Evolutionary conservation across 1,140 invertebrate species (phyloP).

Genomic region (Formica selysi): DNA sequence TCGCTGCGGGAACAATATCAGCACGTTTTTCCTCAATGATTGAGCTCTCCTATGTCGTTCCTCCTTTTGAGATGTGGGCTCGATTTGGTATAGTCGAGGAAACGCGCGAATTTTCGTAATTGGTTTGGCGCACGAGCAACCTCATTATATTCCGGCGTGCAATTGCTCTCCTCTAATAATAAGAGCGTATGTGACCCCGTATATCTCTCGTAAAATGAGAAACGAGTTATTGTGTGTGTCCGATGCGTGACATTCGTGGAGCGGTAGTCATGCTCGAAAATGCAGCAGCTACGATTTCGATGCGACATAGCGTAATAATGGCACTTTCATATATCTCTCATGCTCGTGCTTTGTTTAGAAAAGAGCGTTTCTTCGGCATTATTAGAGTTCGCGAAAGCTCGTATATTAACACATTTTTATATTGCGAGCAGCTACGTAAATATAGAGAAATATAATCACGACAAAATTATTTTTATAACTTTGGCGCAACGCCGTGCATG

Average conservation of each 20-base stretch:
- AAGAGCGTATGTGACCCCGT: not conserved
- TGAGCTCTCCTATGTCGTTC: not conserved
- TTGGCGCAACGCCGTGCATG: not conserved
- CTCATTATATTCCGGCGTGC: constrained; percentile 3
- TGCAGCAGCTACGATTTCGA: constrained; percentile 27
- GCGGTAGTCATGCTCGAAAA: constrained; percentile 4
- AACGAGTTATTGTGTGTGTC: constrained; percentile 18
- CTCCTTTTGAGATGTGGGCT: not conserved
- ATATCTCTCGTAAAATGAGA: constrained; percentile 17
- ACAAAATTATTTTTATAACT: not conserved
- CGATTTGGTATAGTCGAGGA: not conserved
- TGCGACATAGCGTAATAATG: not conserved
- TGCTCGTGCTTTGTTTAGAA: not conserved
- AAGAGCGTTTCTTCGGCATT: not conserved
- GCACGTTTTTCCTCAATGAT: not conserved
- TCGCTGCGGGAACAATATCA: not conserved
- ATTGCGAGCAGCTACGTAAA: not conserved
- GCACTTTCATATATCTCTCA: not conserved
- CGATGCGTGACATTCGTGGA: constrained; percentile 15
- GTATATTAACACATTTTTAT: constrained; percentile 18
- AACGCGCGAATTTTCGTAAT: constrained; percentile 12
- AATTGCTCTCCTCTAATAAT: constrained; percentile 39
- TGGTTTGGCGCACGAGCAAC: not conserved
- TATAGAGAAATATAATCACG: not conserved
- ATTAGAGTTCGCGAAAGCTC: not conserved